phyloP scores from a whole-genome alignment of 37 sponge, comb jelly and placozoan genomes.

The Geodia barretti region DNA sequence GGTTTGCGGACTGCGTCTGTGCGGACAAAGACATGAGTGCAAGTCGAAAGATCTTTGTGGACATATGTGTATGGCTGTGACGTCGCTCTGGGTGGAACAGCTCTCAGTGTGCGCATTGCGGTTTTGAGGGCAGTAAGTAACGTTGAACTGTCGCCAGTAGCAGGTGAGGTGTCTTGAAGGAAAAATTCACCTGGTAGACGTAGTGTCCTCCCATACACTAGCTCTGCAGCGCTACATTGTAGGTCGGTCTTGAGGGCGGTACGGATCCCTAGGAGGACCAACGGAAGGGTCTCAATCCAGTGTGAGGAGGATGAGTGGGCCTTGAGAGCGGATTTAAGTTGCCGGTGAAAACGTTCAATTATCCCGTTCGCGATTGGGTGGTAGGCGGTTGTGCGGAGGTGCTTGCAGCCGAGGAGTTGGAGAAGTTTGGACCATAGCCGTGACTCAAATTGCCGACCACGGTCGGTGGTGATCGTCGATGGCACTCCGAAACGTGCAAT shows the following conservation, averaged over 20 bases:
- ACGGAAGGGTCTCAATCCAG: constrained; percentile 52
- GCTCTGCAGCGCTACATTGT: constrained; percentile 41
- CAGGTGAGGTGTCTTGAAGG: too few relatives aligned
- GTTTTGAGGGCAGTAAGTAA: too few relatives aligned
- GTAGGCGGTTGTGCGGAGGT: constrained; percentile 48
- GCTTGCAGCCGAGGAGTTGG: constrained; percentile 23
- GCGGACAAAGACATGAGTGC: constrained; percentile 46
- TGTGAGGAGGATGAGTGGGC: neutral
- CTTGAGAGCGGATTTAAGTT: constrained; percentile 52
- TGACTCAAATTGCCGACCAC: constrained; percentile 56
- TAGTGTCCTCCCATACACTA: too few relatives aligned
- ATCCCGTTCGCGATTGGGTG: constrained; percentile 53
- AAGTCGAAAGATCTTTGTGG: constrained; percentile 1
- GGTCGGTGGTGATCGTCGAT: constrained; percentile 54
- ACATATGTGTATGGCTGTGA: neutral
- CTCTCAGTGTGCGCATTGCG: too few relatives aligned
- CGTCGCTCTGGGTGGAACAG: too few relatives aligned
- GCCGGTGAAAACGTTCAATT: constrained; percentile 47
- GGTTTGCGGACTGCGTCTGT: constrained; percentile 37
- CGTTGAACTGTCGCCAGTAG: too few relatives aligned
- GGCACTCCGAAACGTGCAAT: constrained; percentile 20
- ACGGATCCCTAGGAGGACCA: constrained; percentile 52
- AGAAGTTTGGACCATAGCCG: constrained; percentile 15
- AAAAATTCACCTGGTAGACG: too few relatives aligned
- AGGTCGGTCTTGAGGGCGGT: constrained; percentile 43